Conservation (phyloP, 2,888 invertebrate species). For the Agrotis exclamationis region DNA sequence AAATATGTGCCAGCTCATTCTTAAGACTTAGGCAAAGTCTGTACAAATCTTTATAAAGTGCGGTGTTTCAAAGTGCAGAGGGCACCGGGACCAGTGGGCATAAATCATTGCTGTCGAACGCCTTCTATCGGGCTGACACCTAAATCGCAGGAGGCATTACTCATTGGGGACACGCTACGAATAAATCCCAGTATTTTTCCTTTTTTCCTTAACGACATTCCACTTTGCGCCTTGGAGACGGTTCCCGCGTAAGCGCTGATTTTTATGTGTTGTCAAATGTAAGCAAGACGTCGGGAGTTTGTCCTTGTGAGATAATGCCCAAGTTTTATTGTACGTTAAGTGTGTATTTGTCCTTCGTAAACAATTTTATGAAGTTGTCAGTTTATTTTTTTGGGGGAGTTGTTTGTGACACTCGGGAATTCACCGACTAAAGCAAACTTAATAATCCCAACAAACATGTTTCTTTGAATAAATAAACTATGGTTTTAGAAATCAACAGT, state of each 20-base stretch:
- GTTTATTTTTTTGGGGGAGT: constrained; percentile 25
- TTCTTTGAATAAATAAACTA: constrained; percentile 1
- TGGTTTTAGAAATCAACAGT: constrained; percentile 11
- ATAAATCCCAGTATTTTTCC: constrained; percentile 73
- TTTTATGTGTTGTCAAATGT: constrained; percentile 65
- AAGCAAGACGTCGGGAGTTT: constrained; percentile 59
- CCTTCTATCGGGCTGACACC: constrained; percentile 70
- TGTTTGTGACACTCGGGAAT: constrained; percentile 16
- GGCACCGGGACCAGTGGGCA: constrained; percentile 56
- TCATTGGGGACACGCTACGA: constrained; percentile 76
- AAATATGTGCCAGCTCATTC: constrained; percentile 32
- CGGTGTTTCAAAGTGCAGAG: constrained; percentile 59
- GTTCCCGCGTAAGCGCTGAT: constrained; percentile 64
- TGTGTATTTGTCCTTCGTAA: constrained; percentile 45
- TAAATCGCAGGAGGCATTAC: constrained; percentile 80
- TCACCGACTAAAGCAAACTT: not conserved
- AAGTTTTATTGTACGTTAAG: constrained; percentile 54
- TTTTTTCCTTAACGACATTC: constrained; percentile 72
- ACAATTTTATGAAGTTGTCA: constrained; percentile 41
- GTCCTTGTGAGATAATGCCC: constrained; percentile 54
- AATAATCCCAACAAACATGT: constrained; percentile 8
- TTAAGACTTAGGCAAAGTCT: constrained; percentile 32
- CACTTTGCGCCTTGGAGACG: constrained; percentile 66
- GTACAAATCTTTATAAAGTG: constrained; percentile 63
- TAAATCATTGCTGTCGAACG: constrained; percentile 72